Evolutionary conservation across 2,888 invertebrate species (phyloP).

Genomic region (Andrena trimmerana): DNA sequence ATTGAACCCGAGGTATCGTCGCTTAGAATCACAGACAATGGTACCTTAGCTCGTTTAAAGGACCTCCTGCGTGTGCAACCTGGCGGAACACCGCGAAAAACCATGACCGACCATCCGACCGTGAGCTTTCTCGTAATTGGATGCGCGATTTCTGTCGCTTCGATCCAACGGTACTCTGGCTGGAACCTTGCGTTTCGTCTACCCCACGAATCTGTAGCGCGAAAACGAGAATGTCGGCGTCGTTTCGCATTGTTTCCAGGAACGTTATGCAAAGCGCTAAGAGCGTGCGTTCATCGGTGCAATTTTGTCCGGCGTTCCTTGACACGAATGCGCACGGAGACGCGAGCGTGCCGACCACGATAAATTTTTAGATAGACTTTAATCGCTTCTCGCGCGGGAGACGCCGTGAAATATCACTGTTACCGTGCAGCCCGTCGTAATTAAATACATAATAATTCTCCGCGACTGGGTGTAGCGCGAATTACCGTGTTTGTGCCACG

Average conservation of each 20-base stretch:
- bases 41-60: slow-evolving; percentile 48
- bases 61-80: slow-evolving; percentile 49
- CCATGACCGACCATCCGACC: slow-evolving; percentile 19
- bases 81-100: slow-evolving; percentile 29
- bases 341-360: slow-evolving; percentile 36
- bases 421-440: slow-evolving; percentile 28
- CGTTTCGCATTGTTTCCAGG: slow-evolving; percentile 31
- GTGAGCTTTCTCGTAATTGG: slow-evolving; percentile 17
- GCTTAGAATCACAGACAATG: slow-evolving; percentile 50
- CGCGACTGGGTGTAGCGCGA: slow-evolving; percentile 31
- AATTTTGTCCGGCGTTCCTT: slow-evolving; percentile 64
- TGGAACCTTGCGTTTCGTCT: neutral
- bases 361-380: slow-evolving; percentile 55
- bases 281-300: slow-evolving; percentile 39
- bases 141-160: neutral
- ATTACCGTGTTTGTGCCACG: slow-evolving; percentile 34
- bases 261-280: slow-evolving; percentile 45
- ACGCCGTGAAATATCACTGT: slow-evolving; percentile 48
- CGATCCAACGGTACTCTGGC: neutral
- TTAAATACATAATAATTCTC: slow-evolving; percentile 61
- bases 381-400: slow-evolving; percentile 36
- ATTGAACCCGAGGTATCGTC: slow-evolving; percentile 44
- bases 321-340: slow-evolving; percentile 62
- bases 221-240: neutral
- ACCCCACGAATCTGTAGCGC: neutral